Evolutionary conservation across 1,140 invertebrate genomes (phyloP), one percentile per base, ranked within the genome.

Genomic region (Zaprionus nigranus): DNA sequence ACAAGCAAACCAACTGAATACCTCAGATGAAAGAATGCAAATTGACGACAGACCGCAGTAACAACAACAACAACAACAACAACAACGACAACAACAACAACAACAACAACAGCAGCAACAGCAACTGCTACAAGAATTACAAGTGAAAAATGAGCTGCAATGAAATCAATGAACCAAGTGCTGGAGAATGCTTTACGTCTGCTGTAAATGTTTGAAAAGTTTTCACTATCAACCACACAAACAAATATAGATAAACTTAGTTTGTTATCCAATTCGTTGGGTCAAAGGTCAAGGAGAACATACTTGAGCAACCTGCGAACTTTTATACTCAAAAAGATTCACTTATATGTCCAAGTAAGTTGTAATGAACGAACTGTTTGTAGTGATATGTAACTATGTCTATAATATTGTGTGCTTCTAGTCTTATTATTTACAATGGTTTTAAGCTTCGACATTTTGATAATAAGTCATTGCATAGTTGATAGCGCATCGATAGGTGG

Each of bases 11-110:
- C 62, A 26, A 28, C 13, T 26, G 53, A 56, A 30, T 30, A 28
- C 24, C 5, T n/a, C 11, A 17, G 53, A 56, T 28, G 26, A 28
- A 26, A 30, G 26, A 56, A 28, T 72, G 40, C 62, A 59, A 53
- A 28, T 22, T 53, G 58, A 40, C 40, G 58, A 62, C 46, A 62
- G 49, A 69, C 40, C 46, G 7, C 68, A 34, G 28, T 11, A 9
- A 36, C 53, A 40, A 43, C 17, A 49, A 17, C 24, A 15, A 22
- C 13, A 46, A 22, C 38, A 57, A 20, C 20, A 20, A 20, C 20
- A 20, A 20, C 28, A 58, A 26, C 28, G 36, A 7, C 17, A 26
- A 36, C 13, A 57, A 20, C 28, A 34, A 5, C n/a, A 36, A 13
- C 17, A 17, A 7, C 17, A 26, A 36, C 13, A 57, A 20, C 28